Percentiles rank a stretch among this genome's conserved stretches.
Conservation (phyloP, 2,797 vertebrate species). For the Ptychobarbus kaznakovi region DNA sequence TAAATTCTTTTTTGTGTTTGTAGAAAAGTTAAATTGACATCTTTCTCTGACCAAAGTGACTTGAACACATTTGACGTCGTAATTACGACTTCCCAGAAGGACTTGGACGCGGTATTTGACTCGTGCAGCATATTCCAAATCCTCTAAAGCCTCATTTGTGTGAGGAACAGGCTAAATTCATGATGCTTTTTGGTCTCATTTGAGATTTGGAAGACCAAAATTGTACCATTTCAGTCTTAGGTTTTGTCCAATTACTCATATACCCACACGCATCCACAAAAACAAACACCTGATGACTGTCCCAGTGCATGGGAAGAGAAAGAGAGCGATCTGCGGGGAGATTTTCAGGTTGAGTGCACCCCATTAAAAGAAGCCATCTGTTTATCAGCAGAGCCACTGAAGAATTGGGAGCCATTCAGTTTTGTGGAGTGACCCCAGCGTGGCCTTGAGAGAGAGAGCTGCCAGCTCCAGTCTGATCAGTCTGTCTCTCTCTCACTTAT, state of each 20-base stretch:
- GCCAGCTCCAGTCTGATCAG: slow-evolving; percentile 58
- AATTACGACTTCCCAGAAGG: not conserved
- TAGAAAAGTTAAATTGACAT: not conserved
- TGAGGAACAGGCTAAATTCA: not conserved
- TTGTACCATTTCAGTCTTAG: slow-evolving; percentile 18
- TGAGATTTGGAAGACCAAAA: not conserved
- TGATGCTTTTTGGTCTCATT: slow-evolving; percentile 8
- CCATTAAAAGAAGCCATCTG: slow-evolving; percentile 72
- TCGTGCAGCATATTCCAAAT: not conserved
- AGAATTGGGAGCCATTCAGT: slow-evolving; percentile 56
- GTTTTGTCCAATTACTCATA: slow-evolving; percentile 36
- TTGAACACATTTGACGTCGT: not conserved
- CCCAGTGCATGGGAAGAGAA: slow-evolving; percentile 43
- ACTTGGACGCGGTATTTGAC: not conserved
- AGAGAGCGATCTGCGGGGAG: slow-evolving; percentile 32
- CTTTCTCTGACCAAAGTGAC: not conserved
- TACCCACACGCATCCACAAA: slow-evolving; percentile 1
- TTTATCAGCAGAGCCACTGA: slow-evolving; percentile 62
- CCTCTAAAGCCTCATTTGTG: not conserved
- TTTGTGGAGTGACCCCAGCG: slow-evolving; percentile 58
- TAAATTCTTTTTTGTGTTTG: not conserved
- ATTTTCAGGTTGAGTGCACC: slow-evolving; percentile 70
- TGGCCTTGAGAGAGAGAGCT: slow-evolving; percentile 56
- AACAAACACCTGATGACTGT: slow-evolving; percentile 62
- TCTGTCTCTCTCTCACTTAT: slow-evolving; percentile 50